These are phyloP conservation scores for Cyrtodaria siliqua DNA, from an alignment of 2,888 invertebrate species.

Conservation along the genomic window DNA sequence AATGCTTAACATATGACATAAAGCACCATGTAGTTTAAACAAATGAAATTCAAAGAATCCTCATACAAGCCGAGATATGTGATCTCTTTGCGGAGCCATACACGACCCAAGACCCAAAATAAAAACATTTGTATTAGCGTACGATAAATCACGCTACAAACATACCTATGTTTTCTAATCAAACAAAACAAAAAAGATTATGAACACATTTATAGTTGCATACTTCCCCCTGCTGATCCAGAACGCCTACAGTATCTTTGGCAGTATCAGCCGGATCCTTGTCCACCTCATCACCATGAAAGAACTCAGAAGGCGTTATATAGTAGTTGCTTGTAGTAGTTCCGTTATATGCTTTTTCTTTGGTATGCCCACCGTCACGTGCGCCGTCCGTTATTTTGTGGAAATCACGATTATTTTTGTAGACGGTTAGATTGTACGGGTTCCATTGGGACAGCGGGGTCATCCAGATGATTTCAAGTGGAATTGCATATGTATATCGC, in stretches of 20 bases:
- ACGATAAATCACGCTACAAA: too few species aligned
- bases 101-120: too few species aligned
- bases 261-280: slow-evolving; percentile 66
- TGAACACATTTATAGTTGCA: background rate
- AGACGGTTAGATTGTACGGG: slow-evolving; percentile 67
- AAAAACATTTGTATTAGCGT: too few species aligned
- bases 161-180: too few species aligned
- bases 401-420: background rate
- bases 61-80: too few species aligned
- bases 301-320: slow-evolving; percentile 70
- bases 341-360: slow-evolving; percentile 65
- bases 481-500: slow-evolving; percentile 77
- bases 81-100: too few species aligned
- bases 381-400: slow-evolving; percentile 20
- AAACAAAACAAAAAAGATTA: too few species aligned
- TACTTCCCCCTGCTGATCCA: slow-evolving; percentile 59
- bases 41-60: too few species aligned
- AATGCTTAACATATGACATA: too few species aligned
- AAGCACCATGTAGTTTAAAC: too few species aligned
- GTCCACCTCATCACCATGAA: slow-evolving; percentile 58
- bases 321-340: slow-evolving; percentile 58
- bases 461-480: slow-evolving; percentile 79
- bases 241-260: slow-evolving; percentile 59
- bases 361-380: slow-evolving; percentile 55
- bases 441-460: slow-evolving; percentile 81